These are phyloP conservation scores for Apotomis turbidana DNA, from an alignment of 2,888 invertebrate species.

Conservation along the genomic window DNA sequence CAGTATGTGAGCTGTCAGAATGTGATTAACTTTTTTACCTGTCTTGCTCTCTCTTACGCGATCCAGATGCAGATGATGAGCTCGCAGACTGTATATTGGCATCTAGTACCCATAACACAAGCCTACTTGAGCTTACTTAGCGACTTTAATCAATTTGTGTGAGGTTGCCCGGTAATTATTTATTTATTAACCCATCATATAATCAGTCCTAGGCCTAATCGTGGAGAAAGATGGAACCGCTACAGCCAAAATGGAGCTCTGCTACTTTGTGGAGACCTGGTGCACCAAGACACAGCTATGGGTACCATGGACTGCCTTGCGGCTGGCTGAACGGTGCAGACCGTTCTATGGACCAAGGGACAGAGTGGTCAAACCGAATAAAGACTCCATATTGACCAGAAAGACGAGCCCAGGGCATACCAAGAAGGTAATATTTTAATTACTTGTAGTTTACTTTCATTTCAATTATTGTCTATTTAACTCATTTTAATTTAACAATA, in stretches of 20 bases:
- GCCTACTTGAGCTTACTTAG: no score
- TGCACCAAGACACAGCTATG: slow-evolving; percentile 64
- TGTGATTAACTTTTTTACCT: no score
- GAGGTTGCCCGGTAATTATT: no score
- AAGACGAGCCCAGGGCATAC: slow-evolving; percentile 46
- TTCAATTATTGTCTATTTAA: no score
- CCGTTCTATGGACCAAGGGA: slow-evolving; percentile 71
- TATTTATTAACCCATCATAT: background rate
- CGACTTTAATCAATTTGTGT: no score
- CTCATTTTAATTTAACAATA: no score
- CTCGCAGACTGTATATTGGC: no score
- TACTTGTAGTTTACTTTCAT: background rate
- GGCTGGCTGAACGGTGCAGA: slow-evolving; percentile 70
- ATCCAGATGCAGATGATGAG: no score
- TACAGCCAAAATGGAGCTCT: slow-evolving; percentile 62
- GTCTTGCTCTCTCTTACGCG: no score
- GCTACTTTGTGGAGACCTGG: slow-evolving; percentile 72
- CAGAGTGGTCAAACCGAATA: slow-evolving; percentile 48
- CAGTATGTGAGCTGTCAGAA: no score
- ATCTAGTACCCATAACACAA: no score
- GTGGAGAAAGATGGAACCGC: slow-evolving; percentile 62
- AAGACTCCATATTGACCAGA: background rate
- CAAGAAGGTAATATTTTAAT: slow-evolving; percentile 58
- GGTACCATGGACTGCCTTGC: slow-evolving; percentile 73
- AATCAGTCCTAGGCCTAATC: slow-evolving; percentile 70